phyloP scores from a whole-genome alignment of 2,888 invertebrate species.

The Polydrusus cervinus region DNA sequence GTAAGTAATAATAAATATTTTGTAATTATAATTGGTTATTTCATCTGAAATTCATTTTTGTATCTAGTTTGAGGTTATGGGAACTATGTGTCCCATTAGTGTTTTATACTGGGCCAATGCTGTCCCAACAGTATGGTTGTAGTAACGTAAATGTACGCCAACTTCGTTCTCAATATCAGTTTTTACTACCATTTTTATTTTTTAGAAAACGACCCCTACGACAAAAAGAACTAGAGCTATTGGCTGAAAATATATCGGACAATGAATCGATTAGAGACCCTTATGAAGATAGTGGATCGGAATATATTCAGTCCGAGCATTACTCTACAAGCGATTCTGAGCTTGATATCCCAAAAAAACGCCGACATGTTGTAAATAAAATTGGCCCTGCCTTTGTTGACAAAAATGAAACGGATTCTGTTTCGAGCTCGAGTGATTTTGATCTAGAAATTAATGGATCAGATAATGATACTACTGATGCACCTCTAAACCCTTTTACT shows the following conservation, averaged over 20 bases:
- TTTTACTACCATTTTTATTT: too few relatives aligned
- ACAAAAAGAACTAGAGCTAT: slow-evolving; percentile 3
- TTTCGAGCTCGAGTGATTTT: neutral
- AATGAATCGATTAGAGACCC: slow-evolving; percentile 18
- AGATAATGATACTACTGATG: neutral
- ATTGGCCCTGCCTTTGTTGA: neutral
- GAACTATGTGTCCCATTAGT: too few relatives aligned
- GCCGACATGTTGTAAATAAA: neutral
- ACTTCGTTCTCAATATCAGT: too few relatives aligned
- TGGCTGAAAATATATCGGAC: slow-evolving; percentile 14
- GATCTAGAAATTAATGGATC: neutral
- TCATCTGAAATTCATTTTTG: too few relatives aligned
- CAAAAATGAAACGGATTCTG: neutral
- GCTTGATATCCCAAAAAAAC: slow-evolving; percentile 3
- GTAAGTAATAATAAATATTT: too few relatives aligned
- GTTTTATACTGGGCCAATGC: too few relatives aligned
- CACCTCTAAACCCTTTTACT: neutral
- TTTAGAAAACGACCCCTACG: too few relatives aligned
- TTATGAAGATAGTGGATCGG: slow-evolving; percentile 32
- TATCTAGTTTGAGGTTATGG: too few relatives aligned
- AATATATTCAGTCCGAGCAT: slow-evolving; percentile 19
- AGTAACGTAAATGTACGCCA: too few relatives aligned
- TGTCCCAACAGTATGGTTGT: too few relatives aligned
- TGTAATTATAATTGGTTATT: too few relatives aligned
- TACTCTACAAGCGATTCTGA: neutral